These are phyloP conservation scores for Riparia riparia DNA, from an alignment of 2,113 vertebrate genomes.

Conservation along the genomic window DNA sequence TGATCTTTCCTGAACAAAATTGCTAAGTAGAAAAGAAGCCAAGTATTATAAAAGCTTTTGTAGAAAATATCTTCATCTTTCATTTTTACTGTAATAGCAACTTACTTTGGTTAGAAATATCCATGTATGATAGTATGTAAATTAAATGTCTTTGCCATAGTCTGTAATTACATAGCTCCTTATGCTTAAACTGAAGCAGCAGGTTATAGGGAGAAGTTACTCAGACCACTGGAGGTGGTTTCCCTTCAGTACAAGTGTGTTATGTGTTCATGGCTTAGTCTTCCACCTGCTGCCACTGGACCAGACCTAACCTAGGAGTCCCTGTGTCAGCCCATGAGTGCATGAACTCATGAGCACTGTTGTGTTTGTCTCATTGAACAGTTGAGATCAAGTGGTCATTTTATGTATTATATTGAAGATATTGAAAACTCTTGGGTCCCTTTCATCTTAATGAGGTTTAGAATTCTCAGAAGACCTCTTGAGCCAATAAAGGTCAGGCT, in stretches of 20 bases:
- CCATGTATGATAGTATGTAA: background rate
- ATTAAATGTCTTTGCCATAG: background rate
- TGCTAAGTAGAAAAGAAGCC: background rate
- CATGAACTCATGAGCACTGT: fast-evolving
- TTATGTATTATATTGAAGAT: background rate
- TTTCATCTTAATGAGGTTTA: background rate
- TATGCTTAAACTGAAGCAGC: background rate
- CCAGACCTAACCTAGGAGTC: background rate
- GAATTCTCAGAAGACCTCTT: background rate
- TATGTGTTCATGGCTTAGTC: background rate
- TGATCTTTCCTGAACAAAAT: background rate
- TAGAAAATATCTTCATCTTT: background rate
- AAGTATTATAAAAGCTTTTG: background rate
- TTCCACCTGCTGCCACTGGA: background rate
- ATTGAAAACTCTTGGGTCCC: background rate
- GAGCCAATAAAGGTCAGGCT: background rate
- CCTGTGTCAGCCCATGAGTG: background rate
- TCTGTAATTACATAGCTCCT: background rate
- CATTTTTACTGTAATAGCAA: background rate
- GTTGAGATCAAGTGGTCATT: background rate
- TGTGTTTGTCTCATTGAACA: background rate
- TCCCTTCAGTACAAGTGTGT: background rate
- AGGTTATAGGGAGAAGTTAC: background rate
- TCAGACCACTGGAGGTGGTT: background rate
- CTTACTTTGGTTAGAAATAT: background rate